These are phyloP conservation scores for Falco punctatus DNA, from an alignment of 2,113 vertebrate genomes.

Conservation along the genomic window DNA sequence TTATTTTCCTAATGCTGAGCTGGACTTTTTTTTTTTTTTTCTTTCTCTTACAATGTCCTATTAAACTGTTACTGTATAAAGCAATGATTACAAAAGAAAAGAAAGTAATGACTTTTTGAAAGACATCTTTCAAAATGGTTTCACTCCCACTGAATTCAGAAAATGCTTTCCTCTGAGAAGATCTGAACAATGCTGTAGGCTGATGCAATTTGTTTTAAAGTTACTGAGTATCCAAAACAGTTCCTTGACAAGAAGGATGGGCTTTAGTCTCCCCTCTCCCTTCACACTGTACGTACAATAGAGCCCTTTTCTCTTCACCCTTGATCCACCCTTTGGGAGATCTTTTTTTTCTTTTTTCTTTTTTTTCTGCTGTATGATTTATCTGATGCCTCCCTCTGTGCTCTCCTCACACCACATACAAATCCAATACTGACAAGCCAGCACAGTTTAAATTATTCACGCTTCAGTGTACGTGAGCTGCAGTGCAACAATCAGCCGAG, in stretches of 20 bases:
- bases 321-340: background rate
- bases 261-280: background rate
- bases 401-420: slow-evolving; percentile 39
- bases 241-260: background rate
- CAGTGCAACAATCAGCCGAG: background rate
- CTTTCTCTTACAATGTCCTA: background rate
- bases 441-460: slow-evolving; percentile 61
- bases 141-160: slow-evolving; percentile 38
- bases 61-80: slow-evolving; percentile 43
- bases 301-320: background rate
- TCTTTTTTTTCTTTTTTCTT: background rate
- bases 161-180: background rate
- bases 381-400: slow-evolving; percentile 16
- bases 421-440: slow-evolving; percentile 59
- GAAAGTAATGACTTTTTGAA: slow-evolving; percentile 23
- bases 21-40: background rate
- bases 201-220: slow-evolving; percentile 45
- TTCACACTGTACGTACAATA: accelerated
- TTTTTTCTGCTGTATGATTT: slow-evolving; percentile 28
- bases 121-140: slow-evolving; percentile 26
- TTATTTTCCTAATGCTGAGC: slow-evolving; percentile 33
- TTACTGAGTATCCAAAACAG: slow-evolving; percentile 1
- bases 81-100: slow-evolving; percentile 32
- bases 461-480: slow-evolving; percentile 33
- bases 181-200: background rate